These are phyloP conservation scores for Rana temporaria DNA, from an alignment of 2,113 vertebrate species.

Conservation along the genomic window DNA sequence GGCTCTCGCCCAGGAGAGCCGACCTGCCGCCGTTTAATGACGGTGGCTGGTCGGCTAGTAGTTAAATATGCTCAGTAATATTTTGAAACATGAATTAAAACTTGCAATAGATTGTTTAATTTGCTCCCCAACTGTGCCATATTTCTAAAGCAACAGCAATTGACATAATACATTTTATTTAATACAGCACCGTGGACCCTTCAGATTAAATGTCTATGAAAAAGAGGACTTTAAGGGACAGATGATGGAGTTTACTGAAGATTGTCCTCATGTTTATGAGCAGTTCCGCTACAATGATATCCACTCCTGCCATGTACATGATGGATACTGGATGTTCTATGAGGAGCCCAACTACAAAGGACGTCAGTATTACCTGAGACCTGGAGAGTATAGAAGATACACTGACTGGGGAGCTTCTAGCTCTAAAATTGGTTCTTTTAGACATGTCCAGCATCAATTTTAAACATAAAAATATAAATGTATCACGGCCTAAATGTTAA, in stretches of 20 bases:
- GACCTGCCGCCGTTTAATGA: too few relatives aligned
- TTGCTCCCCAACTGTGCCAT: not conserved
- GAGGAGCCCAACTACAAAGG: constrained; percentile 28
- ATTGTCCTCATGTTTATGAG: constrained; percentile 16
- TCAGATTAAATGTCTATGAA: constrained; percentile 34
- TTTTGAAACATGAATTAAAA: not conserved
- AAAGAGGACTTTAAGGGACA: constrained; percentile 6
- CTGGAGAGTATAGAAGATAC: constrained; percentile 21
- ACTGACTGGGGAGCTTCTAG: constrained; percentile 27
- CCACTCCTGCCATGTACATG: constrained; percentile 24
- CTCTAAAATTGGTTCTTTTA: constrained; percentile 55
- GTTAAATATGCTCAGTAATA: too few relatives aligned
- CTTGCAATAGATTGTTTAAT: not conserved
- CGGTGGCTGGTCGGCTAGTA: too few relatives aligned
- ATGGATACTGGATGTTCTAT: constrained; percentile 12
- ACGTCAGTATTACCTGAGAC: not conserved
- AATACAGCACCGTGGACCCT: constrained; percentile 36
- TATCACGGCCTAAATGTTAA: too few relatives aligned
- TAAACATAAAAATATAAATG: not conserved
- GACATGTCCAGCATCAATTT: constrained; percentile 46
- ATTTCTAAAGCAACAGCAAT: not conserved
- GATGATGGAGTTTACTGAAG: not conserved
- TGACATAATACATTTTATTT: not conserved
- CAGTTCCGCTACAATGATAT: constrained; percentile 22
- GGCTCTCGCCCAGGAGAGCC: too few relatives aligned